Evolutionary conservation across 2,113 vertebrate genomes (phyloP), one percentile per base, ranked within the genome.

Genomic region (Tylochromis polylepis): DNA sequence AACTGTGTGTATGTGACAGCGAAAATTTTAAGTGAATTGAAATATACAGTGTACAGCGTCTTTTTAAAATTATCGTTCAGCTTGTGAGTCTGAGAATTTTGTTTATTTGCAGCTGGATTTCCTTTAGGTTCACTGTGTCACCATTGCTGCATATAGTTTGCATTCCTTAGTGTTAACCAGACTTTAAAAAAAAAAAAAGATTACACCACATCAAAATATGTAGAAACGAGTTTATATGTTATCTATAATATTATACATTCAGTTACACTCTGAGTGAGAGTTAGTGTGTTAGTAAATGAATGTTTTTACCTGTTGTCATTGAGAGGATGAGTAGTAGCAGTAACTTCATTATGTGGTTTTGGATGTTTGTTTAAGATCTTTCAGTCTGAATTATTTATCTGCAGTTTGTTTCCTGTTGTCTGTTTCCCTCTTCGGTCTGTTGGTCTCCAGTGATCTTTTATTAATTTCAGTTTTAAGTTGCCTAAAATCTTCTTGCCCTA

Each of bases 241-340:
- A 43, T 43, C 6, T 41, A 24, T 43, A 9, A 70, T 22, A 41
- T 24, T 6, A 70, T 15, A 24, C 11, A 70, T 70, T 70, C 2
- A 46, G 2, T 16, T 6, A 15, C 3, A 3, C n/a, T 20, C 20
- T 36, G 20, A 14, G 4, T 22, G 20, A 46, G 43, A 15, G 12
- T 22, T 10, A n/a, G 3, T 20, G 2, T 67, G 36, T 67, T 65
- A 38, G 34, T 0, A 38, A 65, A 65, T 65, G 34, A 65, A 22
- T 53, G 2, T 11, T 82, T 24, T 29, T 92, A 92, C 89, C 91
- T 89, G 88, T 20, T 3, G 16, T 79, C 22, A 88, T 15, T 7
- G 79, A 12, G 56, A 93, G 79, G 82, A 90, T 0, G 11, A 91
- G 70, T 1, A 86, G 79, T 5, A 72, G 3, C 88, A 38, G 4